Percentiles rank a stretch among this genome's conserved stretches.
These are phyloP conservation scores for Psettodes erumei DNA, from an alignment of 2,113 vertebrate genomes.

Conservation along the genomic window DNA sequence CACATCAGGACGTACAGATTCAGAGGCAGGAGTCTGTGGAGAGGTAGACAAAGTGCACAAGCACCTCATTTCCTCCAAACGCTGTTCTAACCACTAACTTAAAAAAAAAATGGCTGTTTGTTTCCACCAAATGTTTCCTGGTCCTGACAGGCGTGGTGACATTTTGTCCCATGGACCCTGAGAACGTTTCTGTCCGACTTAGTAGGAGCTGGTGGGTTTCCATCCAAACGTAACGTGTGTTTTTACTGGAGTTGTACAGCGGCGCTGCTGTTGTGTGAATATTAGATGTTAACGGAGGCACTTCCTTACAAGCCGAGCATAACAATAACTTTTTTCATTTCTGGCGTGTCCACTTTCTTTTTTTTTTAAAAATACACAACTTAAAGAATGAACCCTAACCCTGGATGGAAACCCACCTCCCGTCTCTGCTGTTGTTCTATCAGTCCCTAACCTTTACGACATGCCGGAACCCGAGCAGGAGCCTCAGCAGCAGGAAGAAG, in stretches of 20 bases:
- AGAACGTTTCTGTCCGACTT: conserved; percentile 40
- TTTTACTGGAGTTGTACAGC: too few relatives aligned
- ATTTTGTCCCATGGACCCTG: conserved; percentile 45
- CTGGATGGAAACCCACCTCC: conserved; percentile 8
- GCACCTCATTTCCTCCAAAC: conserved; percentile 58
- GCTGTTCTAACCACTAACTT: background rate
- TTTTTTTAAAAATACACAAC: too few relatives aligned
- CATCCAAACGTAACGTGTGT: too few relatives aligned
- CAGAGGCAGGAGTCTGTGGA: conserved; percentile 67
- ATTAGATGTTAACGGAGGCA: too few relatives aligned
- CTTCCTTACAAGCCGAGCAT: too few relatives aligned
- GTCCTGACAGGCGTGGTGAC: conserved; percentile 3
- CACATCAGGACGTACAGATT: conserved; percentile 29
- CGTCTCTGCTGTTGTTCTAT: background rate
- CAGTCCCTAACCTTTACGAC: too few relatives aligned
- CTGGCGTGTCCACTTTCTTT: too few relatives aligned
- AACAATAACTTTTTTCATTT: too few relatives aligned
- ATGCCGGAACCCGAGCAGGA: conserved; percentile 31
- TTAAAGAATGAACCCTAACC: too few relatives aligned
- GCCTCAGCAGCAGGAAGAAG: conserved; percentile 27
- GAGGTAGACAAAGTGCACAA: conserved; percentile 77
- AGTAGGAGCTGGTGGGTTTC: background rate
- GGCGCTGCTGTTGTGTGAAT: too few relatives aligned
- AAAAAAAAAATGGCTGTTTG: conserved; percentile 27
- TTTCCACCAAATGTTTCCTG: conserved; percentile 30